Evolutionary conservation across 2,797 vertebrate genomes (phyloP).

Genomic region (Poecile montanus): DNA sequence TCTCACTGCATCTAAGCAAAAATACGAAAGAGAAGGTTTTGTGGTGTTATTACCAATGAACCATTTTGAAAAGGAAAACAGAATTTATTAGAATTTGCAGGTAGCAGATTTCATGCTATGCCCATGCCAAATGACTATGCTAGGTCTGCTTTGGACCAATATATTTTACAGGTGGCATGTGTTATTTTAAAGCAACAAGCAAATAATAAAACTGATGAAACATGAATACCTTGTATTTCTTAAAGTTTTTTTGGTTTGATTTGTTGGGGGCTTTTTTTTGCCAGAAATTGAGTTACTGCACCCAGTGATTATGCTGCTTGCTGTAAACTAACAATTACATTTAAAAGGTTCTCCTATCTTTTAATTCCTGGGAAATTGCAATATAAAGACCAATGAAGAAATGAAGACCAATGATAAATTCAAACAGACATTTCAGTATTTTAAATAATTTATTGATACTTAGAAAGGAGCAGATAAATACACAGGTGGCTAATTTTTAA

Average conservation of each 20-base stretch:
- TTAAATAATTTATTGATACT: conserved; percentile 61
- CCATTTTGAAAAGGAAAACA: neutral
- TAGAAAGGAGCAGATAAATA: conserved; percentile 53
- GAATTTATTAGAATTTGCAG: neutral
- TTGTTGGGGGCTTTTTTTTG: neutral
- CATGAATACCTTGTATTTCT: neutral
- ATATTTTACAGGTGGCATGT: neutral
- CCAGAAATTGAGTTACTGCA: neutral
- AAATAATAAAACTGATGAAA: neutral
- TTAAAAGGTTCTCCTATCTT: neutral
- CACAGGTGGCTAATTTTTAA: conserved; percentile 52
- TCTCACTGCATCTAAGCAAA: neutral
- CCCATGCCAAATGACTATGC: neutral
- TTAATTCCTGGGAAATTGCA: conserved; percentile 22
- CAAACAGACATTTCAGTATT: conserved; percentile 44
- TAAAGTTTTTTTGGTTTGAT: neutral
- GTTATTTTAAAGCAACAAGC: neutral
- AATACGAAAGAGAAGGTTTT: neutral
- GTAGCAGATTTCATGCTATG: neutral
- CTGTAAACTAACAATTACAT: conserved; percentile 1
- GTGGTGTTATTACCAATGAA: neutral
- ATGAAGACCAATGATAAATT: conserved; percentile 28
- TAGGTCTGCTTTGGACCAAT: neutral
- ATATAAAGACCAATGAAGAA: conserved; percentile 3
- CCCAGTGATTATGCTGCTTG: neutral